Percentiles rank a stretch among this genome's conserved stretches.
phyloP scores from a whole-genome alignment of 1,140 invertebrate species.

The Scaptomyza montana region DNA sequence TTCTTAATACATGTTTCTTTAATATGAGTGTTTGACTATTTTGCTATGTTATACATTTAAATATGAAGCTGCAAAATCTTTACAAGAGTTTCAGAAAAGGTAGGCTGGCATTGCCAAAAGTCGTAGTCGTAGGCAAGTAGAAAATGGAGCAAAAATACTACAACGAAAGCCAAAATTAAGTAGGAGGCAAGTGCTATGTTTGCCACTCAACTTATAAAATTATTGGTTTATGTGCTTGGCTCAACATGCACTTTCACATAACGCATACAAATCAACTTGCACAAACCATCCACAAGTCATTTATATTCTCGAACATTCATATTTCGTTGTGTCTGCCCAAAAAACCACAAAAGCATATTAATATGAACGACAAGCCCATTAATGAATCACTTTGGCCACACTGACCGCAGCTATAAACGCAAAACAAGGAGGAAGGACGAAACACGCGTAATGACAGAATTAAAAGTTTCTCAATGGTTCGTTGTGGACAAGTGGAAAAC shows the following conservation, averaged over 20 bases:
- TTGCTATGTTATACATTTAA: background rate
- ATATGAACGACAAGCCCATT: slow-evolving; percentile 50
- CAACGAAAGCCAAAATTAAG: slow-evolving; percentile 8
- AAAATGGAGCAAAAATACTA: slow-evolving; percentile 27
- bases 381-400: slow-evolving; percentile 50
- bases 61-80: background rate
- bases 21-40: no score
- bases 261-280: slow-evolving; percentile 35
- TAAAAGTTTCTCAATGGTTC: no score
- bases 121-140: slow-evolving; percentile 47
- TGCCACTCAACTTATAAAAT: slow-evolving; percentile 51
- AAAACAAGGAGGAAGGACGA: background rate
- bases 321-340: slow-evolving; percentile 35
- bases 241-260: slow-evolving; percentile 29
- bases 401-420: slow-evolving; percentile 44
- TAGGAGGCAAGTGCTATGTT: slow-evolving; percentile 44
- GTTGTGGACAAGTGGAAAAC: no score
- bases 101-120: slow-evolving; percentile 24
- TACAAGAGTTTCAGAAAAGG: background rate
- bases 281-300: no score
- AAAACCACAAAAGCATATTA: slow-evolving; percentile 55
- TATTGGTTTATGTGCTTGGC: no score
- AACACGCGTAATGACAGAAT: slow-evolving; percentile 2
- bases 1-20: no score
- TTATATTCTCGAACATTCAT: no score